Evolutionary conservation across 2,113 vertebrate species (phyloP).

Genomic region (Ursus arctos): DNA sequence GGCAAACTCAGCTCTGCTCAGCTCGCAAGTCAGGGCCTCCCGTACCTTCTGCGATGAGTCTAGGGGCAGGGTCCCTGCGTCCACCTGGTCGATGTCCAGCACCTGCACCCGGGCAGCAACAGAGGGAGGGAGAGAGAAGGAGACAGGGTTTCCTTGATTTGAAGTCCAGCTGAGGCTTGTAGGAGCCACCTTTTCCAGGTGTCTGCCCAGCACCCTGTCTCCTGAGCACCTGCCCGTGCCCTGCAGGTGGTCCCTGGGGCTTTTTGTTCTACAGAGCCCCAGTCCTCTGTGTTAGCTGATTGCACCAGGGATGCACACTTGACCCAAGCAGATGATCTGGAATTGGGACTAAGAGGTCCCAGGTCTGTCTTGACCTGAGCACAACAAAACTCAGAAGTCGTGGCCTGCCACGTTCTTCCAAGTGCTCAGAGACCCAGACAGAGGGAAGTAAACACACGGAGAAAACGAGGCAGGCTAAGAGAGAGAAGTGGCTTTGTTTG

Average conservation of each 20-base stretch:
- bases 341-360: neutral
- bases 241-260: neutral
- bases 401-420: neutral
- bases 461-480: too few relatives aligned
- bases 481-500: too few relatives aligned
- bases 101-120: too few relatives aligned
- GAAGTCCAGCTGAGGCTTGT: neutral
- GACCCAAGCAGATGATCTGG: neutral
- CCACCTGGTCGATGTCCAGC: too few relatives aligned
- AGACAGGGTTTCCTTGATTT: neutral
- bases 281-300: neutral
- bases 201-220: neutral
- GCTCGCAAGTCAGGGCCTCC: too few relatives aligned
- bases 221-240: neutral
- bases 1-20: too few relatives aligned
- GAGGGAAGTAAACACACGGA: neutral
- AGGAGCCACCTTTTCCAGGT: neutral
- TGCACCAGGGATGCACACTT: neutral
- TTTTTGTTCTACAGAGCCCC: neutral
- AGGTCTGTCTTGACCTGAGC: neutral
- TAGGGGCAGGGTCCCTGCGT: too few relatives aligned
- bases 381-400: neutral
- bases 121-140: neutral
- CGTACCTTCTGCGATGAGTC: too few relatives aligned
- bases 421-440: slow-evolving; percentile 1